phyloP scores from a whole-genome alignment of 2,888 invertebrate species.

The Cremastinae sp. region DNA sequence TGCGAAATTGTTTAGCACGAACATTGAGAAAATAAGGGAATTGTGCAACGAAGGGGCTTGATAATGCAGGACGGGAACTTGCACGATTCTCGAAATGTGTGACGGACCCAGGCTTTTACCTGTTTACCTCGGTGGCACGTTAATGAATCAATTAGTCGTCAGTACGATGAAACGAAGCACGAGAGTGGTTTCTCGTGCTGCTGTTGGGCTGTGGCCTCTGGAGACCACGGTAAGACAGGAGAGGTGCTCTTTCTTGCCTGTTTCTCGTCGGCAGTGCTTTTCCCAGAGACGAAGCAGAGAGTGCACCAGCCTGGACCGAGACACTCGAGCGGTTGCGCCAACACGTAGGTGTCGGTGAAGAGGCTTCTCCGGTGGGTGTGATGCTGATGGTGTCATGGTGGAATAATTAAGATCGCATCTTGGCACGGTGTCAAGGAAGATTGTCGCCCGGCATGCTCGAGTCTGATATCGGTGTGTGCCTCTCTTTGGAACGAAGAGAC shows the following conservation, averaged over 20 bases:
- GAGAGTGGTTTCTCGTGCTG: constrained; percentile 54
- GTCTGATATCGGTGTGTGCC: constrained; percentile 27
- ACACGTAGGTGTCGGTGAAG: constrained; percentile 36
- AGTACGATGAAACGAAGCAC: constrained; percentile 66
- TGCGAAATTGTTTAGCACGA: background rate
- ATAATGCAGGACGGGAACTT: constrained; percentile 17
- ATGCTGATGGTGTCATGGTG: constrained; percentile 63
- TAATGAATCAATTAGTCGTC: constrained; percentile 73
- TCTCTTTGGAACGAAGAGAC: constrained; percentile 55
- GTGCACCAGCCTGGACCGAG: constrained; percentile 24
- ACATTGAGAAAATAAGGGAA: constrained; percentile 5
- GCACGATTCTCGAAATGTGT: constrained; percentile 20
- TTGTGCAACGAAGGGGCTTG: background rate
- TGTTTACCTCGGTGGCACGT: constrained; percentile 55
- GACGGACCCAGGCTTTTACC: constrained; percentile 39
- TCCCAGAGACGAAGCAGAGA: constrained; percentile 40
- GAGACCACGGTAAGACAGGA: constrained; percentile 40
- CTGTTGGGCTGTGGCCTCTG: constrained; percentile 18
- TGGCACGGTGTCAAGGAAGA: constrained; percentile 67
- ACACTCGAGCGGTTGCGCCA: constrained; percentile 15
- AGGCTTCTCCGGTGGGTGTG: constrained; percentile 42
- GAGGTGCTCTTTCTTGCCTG: constrained; percentile 29
- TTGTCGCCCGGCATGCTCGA: constrained; percentile 58
- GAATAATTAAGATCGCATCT: constrained; percentile 74
- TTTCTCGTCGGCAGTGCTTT: constrained; percentile 34